Percentiles rank a stretch among this genome's conserved stretches.
phyloP scores from a whole-genome alignment of 64 coral and sea anemone genomes.

The Catalaphyllia jardinei region DNA sequence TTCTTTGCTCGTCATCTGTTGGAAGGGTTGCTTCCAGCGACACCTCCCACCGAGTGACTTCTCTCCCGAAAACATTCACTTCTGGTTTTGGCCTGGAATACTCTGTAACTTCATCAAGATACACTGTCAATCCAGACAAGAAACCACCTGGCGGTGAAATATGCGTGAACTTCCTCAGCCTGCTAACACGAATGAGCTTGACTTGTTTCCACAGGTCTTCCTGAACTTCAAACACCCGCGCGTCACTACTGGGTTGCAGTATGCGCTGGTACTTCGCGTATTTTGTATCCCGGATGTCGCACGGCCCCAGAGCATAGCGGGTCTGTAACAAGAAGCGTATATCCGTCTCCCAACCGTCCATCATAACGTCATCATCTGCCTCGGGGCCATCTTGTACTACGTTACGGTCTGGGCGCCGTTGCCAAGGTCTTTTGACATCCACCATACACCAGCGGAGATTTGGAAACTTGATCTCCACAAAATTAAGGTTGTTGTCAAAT shows the following conservation, averaged over 20 bases:
- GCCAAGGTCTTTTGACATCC: constrained; percentile 81
- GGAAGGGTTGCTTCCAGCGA: constrained; percentile 50
- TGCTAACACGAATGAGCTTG: constrained; percentile 57
- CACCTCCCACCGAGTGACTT: constrained; percentile 59
- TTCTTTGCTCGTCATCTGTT: background rate
- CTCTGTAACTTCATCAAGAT: constrained; percentile 62
- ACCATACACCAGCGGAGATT: constrained; percentile 82
- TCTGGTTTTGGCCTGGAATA: constrained; percentile 66
- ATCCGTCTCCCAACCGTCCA: constrained; percentile 76
- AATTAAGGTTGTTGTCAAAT: constrained; percentile 59
- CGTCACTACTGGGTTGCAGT: constrained; percentile 12
- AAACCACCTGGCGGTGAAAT: background rate
- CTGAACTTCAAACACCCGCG: constrained; percentile 39
- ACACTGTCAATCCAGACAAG: constrained; percentile 14
- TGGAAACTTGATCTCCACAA: constrained; percentile 72
- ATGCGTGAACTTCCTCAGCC: constrained; percentile 36
- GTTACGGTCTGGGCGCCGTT: background rate
- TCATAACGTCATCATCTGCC: background rate
- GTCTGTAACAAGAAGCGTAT: constrained; percentile 85
- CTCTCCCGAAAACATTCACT: constrained; percentile 49
- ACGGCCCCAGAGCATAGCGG: constrained; percentile 34
- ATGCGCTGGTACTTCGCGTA: constrained; percentile 63
- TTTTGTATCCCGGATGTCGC: constrained; percentile 59
- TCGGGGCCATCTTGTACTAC: background rate
- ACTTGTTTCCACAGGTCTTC: constrained; percentile 85